phyloP scores from a whole-genome alignment of 2,888 invertebrate genomes.

The Eupithecia tripunctaria region DNA sequence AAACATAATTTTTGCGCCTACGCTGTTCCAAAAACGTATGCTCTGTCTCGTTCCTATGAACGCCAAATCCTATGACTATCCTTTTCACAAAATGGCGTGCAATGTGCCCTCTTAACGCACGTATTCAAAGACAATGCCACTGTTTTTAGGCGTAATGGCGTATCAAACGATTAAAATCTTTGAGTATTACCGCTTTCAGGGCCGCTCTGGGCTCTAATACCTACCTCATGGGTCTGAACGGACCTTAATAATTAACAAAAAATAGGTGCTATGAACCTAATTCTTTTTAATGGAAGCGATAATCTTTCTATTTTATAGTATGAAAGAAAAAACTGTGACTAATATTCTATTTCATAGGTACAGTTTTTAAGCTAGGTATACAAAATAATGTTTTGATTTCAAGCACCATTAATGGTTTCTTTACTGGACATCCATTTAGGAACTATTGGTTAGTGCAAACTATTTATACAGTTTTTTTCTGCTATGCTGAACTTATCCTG shows the following conservation, averaged over 20 bases:
- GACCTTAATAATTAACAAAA: background rate
- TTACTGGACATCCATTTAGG: slow-evolving; percentile 18
- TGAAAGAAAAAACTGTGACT: background rate
- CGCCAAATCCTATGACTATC: too few species aligned
- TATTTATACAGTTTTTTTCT: background rate
- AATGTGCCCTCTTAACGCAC: too few species aligned
- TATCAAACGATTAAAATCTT: too few species aligned
- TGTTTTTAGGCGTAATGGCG: too few species aligned
- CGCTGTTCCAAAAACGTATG: too few species aligned
- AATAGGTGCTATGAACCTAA: background rate
- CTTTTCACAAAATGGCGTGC: too few species aligned
- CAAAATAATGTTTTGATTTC: slow-evolving; percentile 14
- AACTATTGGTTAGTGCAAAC: slow-evolving; percentile 22
- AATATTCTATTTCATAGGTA: background rate
- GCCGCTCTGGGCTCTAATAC: background rate
- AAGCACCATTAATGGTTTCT: slow-evolving; percentile 19
- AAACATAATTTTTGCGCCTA: too few species aligned
- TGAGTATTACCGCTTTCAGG: background rate
- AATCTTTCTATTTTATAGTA: background rate
- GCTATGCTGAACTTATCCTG: background rate
- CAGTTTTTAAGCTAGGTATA: background rate
- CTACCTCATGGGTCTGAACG: background rate
- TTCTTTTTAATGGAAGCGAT: background rate
- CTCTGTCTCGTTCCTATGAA: too few species aligned
- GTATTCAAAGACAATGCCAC: too few species aligned